These are phyloP conservation scores for Margaritifera margaritifera DNA, from an alignment of 2,888 invertebrate genomes.

Conservation along the genomic window DNA sequence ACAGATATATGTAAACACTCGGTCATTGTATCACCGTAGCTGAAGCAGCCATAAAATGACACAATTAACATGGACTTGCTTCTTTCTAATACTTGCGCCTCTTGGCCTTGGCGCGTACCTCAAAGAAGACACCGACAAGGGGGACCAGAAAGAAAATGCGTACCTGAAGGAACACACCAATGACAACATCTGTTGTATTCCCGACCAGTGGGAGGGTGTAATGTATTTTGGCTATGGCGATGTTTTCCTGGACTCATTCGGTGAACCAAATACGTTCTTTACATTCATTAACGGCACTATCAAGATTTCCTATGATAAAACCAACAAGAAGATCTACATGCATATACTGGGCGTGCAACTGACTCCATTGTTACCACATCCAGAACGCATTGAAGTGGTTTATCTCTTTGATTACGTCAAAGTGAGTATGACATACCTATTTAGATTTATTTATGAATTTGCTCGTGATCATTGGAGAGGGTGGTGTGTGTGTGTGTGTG, in stretches of 20 bases:
- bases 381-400: constrained; percentile 12
- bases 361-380: constrained; percentile 39
- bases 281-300: constrained; percentile 35
- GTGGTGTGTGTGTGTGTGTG: no score
- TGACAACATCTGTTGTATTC: constrained; percentile 27
- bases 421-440: constrained; percentile 13
- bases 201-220: constrained; percentile 27
- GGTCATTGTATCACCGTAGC: no score
- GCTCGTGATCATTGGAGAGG: no score
- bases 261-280: constrained; percentile 26
- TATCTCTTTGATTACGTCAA: constrained; percentile 28
- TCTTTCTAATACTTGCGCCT: no score
- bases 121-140: no score
- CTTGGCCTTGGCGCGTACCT: no score
- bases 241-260: constrained; percentile 31
- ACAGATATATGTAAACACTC: no score
- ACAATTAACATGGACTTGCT: no score
- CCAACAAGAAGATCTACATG: constrained; percentile 24
- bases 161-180: background rate
- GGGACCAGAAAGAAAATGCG: no score
- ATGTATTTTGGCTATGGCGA: constrained; percentile 34
- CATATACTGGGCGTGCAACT: constrained; percentile 22
- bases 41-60: no score
- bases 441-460: no score
- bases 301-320: constrained; percentile 21